phyloP scores from a whole-genome alignment of 92 coral and sea anemone genomes.

The Paragorgia papillata region DNA sequence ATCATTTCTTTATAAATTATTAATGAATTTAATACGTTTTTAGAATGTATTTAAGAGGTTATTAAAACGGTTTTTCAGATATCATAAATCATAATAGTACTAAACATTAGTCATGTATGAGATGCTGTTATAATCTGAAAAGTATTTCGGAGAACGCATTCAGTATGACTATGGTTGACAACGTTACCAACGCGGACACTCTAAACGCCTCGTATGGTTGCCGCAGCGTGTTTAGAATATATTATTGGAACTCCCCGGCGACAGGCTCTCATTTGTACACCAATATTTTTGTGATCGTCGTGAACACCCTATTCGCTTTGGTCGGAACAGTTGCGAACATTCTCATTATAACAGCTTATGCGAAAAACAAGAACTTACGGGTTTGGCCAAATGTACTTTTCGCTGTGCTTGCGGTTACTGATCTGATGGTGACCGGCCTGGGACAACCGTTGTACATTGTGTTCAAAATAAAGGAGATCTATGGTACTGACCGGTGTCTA shows the following conservation, averaged over 20 bases:
- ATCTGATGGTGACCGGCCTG: neutral
- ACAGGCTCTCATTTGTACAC: neutral
- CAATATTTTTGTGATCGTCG: neutral
- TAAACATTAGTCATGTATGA: no score
- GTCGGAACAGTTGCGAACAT: slow-evolving; percentile 1
- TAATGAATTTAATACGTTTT: no score
- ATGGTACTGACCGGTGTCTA: neutral
- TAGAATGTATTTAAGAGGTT: no score
- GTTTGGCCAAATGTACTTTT: neutral
- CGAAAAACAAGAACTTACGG: neutral
- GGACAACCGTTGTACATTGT: neutral
- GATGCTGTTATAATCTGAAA: no score
- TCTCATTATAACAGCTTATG: neutral
- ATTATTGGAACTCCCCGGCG: neutral
- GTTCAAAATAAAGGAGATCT: neutral
- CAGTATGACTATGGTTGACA: no score
- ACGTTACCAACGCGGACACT: no score
- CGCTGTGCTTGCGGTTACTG: neutral
- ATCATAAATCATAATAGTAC: no score
- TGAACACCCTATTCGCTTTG: neutral
- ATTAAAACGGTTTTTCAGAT: no score
- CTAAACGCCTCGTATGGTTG: no score
- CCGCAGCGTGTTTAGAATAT: no score
- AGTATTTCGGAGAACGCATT: no score
- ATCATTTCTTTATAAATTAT: no score